These are phyloP conservation scores for Cactoblastis cactorum DNA, from an alignment of 2,888 invertebrate genomes.

Conservation along the genomic window DNA sequence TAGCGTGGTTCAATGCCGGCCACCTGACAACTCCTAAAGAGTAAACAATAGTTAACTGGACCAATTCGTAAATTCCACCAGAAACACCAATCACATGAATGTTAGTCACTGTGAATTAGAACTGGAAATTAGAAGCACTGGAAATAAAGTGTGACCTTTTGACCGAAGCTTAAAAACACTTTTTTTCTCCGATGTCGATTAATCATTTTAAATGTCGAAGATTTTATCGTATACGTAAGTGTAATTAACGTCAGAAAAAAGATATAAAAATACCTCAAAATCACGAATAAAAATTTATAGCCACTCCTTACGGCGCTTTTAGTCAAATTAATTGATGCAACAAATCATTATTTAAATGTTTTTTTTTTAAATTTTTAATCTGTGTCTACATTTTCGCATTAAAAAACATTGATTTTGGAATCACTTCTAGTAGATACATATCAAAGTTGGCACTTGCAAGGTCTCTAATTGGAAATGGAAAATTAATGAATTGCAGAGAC, in stretches of 20 bases:
- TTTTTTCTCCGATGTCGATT: not conserved
- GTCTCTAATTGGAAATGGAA: constrained; percentile 34
- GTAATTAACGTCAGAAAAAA: no score
- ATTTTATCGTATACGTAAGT: no score
- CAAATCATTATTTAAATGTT: no score
- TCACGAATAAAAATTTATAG: no score
- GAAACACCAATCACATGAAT: constrained; percentile 26
- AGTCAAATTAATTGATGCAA: no score
- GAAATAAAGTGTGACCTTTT: not conserved
- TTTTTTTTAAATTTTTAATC: not conserved
- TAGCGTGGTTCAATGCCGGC: not conserved
- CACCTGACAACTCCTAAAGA: constrained; percentile 13
- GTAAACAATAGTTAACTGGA: constrained; percentile 14
- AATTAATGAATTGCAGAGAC: constrained; percentile 22
- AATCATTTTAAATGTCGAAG: no score
- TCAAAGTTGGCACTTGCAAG: constrained; percentile 24
- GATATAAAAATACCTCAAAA: no score
- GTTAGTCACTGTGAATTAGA: constrained; percentile 12
- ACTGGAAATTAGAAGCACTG: not conserved
- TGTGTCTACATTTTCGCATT: no score
- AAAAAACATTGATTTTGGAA: not conserved
- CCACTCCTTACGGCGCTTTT: no score
- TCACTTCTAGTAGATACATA: not conserved
- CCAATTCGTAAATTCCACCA: constrained; percentile 17
- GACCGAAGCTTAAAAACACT: not conserved